Evolutionary conservation across 2,113 vertebrate species (phyloP).

Genomic region (Hydrochoerus hydrochaeris): DNA sequence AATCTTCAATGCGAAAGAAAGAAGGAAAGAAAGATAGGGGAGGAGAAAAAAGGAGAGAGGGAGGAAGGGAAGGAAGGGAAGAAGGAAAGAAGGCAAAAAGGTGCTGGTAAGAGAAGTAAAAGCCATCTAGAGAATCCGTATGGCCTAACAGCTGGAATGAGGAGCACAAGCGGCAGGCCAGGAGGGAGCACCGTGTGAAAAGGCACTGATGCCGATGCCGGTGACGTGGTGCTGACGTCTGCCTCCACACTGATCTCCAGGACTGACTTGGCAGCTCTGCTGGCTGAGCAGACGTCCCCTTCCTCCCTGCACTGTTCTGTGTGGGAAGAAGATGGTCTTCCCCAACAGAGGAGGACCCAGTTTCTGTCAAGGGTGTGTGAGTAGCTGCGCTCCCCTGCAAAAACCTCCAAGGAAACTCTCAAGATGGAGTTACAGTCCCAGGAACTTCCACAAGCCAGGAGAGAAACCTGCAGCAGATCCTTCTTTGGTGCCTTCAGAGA

Average conservation of each 20-base stretch:
- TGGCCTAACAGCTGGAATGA: neutral
- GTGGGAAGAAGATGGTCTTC: neutral
- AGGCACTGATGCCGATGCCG: neutral
- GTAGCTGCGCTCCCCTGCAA: neutral
- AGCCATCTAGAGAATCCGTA: neutral
- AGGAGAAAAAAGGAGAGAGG: neutral
- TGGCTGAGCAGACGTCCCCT: neutral
- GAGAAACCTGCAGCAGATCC: neutral
- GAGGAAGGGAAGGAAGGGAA: neutral
- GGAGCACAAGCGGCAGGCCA: neutral
- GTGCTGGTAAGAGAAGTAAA: neutral
- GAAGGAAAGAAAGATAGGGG: neutral
- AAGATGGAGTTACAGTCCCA: neutral
- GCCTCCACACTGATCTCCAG: neutral
- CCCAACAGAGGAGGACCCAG: neutral
- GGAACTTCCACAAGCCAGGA: neutral
- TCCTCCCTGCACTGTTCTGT: neutral
- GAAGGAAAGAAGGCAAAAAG: neutral
- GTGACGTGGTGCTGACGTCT: neutral
- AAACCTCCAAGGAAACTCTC: neutral
- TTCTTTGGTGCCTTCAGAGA: neutral
- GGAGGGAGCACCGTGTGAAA: accelerated
- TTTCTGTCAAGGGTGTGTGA: neutral
- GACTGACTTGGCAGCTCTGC: neutral
- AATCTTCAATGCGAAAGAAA: neutral